Percentiles rank a stretch among this genome's conserved stretches.
Conservation (phyloP, 2,888 invertebrate genomes). For the Protonemura montana region DNA sequence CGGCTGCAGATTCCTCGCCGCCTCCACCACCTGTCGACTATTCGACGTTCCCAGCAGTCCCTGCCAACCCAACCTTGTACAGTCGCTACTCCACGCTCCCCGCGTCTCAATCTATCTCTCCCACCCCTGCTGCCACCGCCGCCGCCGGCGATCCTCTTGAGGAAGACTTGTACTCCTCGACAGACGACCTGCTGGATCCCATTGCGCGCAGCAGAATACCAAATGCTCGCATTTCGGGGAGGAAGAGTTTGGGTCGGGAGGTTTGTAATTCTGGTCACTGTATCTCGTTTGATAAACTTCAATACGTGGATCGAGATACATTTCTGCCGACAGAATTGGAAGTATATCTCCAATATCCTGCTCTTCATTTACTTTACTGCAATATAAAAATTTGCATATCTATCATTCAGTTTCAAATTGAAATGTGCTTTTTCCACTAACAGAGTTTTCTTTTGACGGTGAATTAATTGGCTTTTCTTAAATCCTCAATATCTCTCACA, state of each 20-base stretch:
- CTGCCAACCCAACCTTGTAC: slow-evolving; percentile 61
- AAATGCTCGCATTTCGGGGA: slow-evolving; percentile 50
- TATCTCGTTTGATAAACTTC: not conserved
- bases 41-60: slow-evolving; percentile 53
- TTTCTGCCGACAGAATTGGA: not conserved
- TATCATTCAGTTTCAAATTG: not conserved
- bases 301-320: not conserved
- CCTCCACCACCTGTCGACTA: slow-evolving; percentile 44
- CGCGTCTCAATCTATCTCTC: slow-evolving; percentile 58
- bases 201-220: slow-evolving; percentile 51
- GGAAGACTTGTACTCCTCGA: slow-evolving; percentile 49
- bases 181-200: slow-evolving; percentile 51
- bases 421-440: not conserved
- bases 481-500: not conserved
- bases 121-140: slow-evolving; percentile 55
- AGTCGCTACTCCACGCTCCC: slow-evolving; percentile 63
- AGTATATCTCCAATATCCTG: not conserved
- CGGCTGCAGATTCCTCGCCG: slow-evolving; percentile 55
- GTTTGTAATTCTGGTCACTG: slow-evolving; percentile 46
- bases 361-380: not conserved
- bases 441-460: not conserved
- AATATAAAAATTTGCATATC: not conserved
- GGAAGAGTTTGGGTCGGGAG: slow-evolving; percentile 49
- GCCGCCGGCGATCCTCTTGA: slow-evolving; percentile 45
- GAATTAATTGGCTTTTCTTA: not conserved